A percentile compares a stretch with the other conserved stretches of the same genome.
Evolutionary conservation across 2,113 vertebrate genomes (phyloP).

Genomic region (Cebidichthys violaceus): DNA sequence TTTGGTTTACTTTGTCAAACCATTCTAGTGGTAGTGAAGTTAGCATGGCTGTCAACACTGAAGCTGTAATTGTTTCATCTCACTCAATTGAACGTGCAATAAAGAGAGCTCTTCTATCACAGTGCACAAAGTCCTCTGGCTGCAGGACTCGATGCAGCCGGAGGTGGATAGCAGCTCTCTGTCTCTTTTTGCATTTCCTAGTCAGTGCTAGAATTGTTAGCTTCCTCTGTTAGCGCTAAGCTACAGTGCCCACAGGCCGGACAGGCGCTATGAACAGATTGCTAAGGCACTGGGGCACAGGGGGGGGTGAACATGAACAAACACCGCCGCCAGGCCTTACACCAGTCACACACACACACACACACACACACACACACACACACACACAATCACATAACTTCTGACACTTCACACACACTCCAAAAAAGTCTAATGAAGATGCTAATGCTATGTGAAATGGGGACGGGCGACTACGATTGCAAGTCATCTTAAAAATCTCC

Average conservation of each 20-base stretch:
- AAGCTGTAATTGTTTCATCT: neutral
- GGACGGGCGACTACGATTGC: neutral
- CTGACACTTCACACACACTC: neutral
- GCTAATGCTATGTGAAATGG: neutral
- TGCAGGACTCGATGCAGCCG: neutral
- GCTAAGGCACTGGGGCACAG: neutral
- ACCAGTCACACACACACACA: neutral
- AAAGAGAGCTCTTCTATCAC: no score
- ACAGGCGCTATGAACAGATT: constrained; percentile 21
- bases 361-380: neutral
- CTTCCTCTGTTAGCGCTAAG: neutral
- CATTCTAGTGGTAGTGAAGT: no score
- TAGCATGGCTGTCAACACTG: neutral
- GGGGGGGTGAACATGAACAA: neutral
- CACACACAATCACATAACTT: neutral
- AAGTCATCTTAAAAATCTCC: neutral
- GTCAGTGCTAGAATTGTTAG: neutral
- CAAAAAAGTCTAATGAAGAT: neutral
- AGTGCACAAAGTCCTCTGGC: neutral
- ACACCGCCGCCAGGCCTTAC: neutral
- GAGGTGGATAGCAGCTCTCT: neutral
- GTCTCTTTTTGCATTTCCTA: neutral
- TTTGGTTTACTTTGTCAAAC: no score
- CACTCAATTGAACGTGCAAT: neutral
- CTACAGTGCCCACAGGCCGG: constrained; percentile 2